These are phyloP conservation scores for Acanthopagrus latus DNA, from an alignment of 2,797 vertebrate genomes.

Conservation along the genomic window DNA sequence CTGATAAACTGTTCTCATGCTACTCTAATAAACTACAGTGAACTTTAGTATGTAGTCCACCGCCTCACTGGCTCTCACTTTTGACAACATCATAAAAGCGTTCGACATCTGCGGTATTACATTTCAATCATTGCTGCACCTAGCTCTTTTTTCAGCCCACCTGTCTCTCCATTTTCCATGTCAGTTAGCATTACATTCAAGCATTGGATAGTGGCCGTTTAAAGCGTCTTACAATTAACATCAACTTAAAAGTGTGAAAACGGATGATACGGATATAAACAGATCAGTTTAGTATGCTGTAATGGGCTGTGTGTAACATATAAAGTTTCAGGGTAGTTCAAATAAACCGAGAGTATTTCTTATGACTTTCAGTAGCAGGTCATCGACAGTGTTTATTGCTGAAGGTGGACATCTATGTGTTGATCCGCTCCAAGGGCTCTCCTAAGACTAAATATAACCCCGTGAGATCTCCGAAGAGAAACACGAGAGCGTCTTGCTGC, in stretches of 20 bases:
- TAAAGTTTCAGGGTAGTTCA: slow-evolving; percentile 46
- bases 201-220: slow-evolving; percentile 26
- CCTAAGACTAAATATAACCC: slow-evolving; percentile 82
- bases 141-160: slow-evolving; percentile 70
- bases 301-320: slow-evolving; percentile 35
- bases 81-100: slow-evolving; percentile 63
- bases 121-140: slow-evolving; percentile 62
- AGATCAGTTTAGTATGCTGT: slow-evolving; percentile 35
- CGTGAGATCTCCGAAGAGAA: slow-evolving; percentile 77
- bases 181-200: slow-evolving; percentile 53
- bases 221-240: slow-evolving; percentile 40
- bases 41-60: slow-evolving; percentile 20
- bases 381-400: slow-evolving; percentile 77
- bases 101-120: slow-evolving; percentile 59
- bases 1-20: not conserved
- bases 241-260: slow-evolving; percentile 42
- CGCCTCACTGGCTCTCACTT: slow-evolving; percentile 46
- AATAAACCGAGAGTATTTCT: slow-evolving; percentile 43
- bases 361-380: slow-evolving; percentile 69
- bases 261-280: slow-evolving; percentile 30
- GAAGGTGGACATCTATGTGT: slow-evolving; percentile 73
- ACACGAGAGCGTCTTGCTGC: slow-evolving; percentile 73
- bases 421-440: slow-evolving; percentile 78
- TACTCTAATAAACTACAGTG: slow-evolving; percentile 16
- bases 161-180: slow-evolving; percentile 70